These are phyloP conservation scores for Panzeria rudis DNA, from an alignment of 2,888 invertebrate species.

Conservation along the genomic window DNA sequence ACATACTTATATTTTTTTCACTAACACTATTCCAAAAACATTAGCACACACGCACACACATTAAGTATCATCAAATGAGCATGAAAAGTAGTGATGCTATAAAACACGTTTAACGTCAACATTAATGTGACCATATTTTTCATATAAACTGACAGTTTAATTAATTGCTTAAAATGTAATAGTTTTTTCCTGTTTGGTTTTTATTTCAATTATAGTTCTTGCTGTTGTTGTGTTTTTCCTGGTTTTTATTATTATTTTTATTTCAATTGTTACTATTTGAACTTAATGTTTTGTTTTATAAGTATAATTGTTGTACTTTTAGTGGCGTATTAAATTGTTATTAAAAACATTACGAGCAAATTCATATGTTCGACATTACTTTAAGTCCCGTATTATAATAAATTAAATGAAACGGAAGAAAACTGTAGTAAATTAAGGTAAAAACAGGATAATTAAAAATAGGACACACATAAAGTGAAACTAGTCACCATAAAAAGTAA, in stretches of 20 bases:
- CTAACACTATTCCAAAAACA: neutral
- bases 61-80: neutral
- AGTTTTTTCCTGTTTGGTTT: constrained; percentile 32
- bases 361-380: neutral
- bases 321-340: constrained; percentile 8
- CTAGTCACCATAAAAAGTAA: neutral
- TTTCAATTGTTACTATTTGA: constrained; percentile 47
- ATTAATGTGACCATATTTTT: constrained; percentile 68
- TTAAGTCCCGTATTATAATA: neutral
- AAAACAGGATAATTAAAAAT: neutral
- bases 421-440: neutral
- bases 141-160: constrained; percentile 68
- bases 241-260: constrained; percentile 20
- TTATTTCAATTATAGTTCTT: constrained; percentile 4
- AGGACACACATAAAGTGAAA: neutral
- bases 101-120: constrained; percentile 62
- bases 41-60: neutral
- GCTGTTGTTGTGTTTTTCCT: constrained; percentile 15
- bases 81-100: constrained; percentile 17
- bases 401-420: neutral
- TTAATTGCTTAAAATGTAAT: constrained; percentile 63
- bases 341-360: neutral
- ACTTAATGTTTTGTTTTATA: constrained; percentile 41
- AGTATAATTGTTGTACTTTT: constrained; percentile 26
- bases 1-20: no score